These are phyloP conservation scores for Tetragonisca angustula DNA, from an alignment of 2,888 invertebrate genomes.

Conservation along the genomic window DNA sequence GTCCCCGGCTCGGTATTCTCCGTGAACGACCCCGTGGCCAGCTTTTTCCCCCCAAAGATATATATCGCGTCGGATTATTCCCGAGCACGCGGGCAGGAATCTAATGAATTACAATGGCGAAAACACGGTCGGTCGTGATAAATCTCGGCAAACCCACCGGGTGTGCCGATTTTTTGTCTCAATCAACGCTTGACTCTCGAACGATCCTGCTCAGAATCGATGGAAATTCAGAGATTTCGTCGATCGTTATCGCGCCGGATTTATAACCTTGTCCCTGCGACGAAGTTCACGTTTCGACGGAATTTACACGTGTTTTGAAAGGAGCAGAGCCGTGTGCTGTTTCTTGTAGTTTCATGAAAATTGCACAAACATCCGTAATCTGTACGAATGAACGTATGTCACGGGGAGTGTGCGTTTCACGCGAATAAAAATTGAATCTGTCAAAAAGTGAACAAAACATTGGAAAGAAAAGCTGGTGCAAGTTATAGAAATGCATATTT, in stretches of 20 bases:
- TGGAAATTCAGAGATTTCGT: constrained; percentile 14
- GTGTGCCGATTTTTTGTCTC: constrained; percentile 38
- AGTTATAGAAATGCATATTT: too few species aligned
- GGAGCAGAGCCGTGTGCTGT: too few species aligned
- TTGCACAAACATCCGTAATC: too few species aligned
- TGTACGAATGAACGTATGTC: too few species aligned
- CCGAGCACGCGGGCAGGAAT: neutral
- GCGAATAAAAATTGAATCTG: too few species aligned
- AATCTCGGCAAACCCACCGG: constrained; percentile 32
- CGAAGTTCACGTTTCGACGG: neutral
- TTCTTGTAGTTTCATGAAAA: too few species aligned
- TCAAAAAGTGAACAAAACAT: too few species aligned
- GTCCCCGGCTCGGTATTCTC: constrained; percentile 37
- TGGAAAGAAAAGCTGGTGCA: too few species aligned
- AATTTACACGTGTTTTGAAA: neutral
- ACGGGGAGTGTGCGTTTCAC: too few species aligned
- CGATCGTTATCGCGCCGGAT: constrained; percentile 5
- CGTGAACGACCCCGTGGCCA: constrained; percentile 59
- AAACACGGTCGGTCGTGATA: constrained; percentile 19
- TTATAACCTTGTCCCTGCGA: constrained; percentile 29
- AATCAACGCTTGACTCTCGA: constrained; percentile 24
- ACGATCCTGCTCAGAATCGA: neutral
- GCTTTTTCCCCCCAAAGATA: constrained; percentile 44
- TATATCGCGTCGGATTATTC: constrained; percentile 48
- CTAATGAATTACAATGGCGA: constrained; percentile 44